These are phyloP conservation scores for Holacanthus passer DNA, from an alignment of 2,113 vertebrate genomes.

Conservation along the genomic window DNA sequence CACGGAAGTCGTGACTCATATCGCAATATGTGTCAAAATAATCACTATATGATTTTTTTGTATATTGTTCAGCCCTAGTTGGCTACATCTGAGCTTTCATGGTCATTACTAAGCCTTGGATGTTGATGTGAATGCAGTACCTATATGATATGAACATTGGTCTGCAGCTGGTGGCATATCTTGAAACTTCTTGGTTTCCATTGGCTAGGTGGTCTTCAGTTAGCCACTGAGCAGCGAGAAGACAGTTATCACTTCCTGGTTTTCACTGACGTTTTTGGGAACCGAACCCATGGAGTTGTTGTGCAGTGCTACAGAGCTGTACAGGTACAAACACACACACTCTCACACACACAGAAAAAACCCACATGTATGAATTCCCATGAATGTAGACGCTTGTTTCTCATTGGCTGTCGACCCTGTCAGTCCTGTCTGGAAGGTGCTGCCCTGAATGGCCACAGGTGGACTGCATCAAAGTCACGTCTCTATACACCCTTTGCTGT, in stretches of 20 bases:
- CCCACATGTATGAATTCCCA: not conserved
- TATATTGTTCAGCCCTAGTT: too few relatives aligned
- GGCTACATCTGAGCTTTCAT: too few relatives aligned
- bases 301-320: conserved; percentile 89
- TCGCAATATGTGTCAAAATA: too few relatives aligned
- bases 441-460: conserved; percentile 83
- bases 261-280: conserved; percentile 95
- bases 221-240: conserved; percentile 87
- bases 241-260: conserved; percentile 94
- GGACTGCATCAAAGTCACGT: conserved; percentile 72
- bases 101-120: too few relatives aligned
- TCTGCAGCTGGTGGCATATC: not conserved
- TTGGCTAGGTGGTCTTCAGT: conserved; percentile 87
- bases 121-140: not conserved
- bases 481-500: conserved; percentile 87
- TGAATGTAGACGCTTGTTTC: not conserved
- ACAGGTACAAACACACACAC: conserved; percentile 81
- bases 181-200: not conserved
- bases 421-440: conserved; percentile 82
- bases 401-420: conserved; percentile 32
- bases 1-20: too few relatives aligned
- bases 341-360: not conserved
- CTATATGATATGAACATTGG: not conserved
- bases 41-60: too few relatives aligned
- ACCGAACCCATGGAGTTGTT: conserved; percentile 93